Base-by-base conservation (phyloP, 2,113 vertebrate genomes). In the Anas platyrhynchos region DNA sequence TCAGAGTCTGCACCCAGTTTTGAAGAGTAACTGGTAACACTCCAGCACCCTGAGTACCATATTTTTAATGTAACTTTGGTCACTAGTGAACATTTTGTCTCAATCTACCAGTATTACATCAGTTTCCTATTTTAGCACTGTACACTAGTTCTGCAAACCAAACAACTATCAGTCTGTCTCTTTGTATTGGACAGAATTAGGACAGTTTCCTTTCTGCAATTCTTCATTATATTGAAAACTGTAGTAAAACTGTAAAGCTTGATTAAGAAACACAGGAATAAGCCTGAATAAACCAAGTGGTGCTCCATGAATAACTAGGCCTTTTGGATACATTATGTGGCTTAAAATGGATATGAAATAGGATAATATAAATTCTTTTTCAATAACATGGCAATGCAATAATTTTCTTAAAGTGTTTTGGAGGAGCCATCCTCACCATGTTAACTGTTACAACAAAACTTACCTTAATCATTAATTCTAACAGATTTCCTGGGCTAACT, bases 21-120 rank as follows among this genome's bases (percentile, higher is more conserved):
- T 69, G 4, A 12, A 41, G 72, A 41, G 31, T 55, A 55, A 68
- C 18, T 44, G 41, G 36, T 1, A 4, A 38, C 54, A 54, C 8
- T 7, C 4, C 1, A 1, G 7, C n/a, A 32, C 15, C 14, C 7
- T 34, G 31, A 1, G 7, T 36, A 32, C 15, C 14, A 8, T 34
- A 27, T 11, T n/a, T 25, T 46, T 82, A 56, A 52, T 76, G 59
- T 79, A 29, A 9, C 2, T 1, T 6, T 32, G 31, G 13, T 72
- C 22, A 23, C 20, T 13, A 79, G n/a, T 23, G 46, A 86, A 69
- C 1, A 11, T 48, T 76, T 71, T 50, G 10, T 38, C 68, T 63
- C 31, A 31, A 11, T 76, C 63, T 91, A 31, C 12, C 61, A 71
- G 2, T 59, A 54, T 71, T 38, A 44, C 14, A 86, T 20, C 10